phyloP scores from a whole-genome alignment of 2,113 vertebrate species.

The Datnioides undecimradiatus region DNA sequence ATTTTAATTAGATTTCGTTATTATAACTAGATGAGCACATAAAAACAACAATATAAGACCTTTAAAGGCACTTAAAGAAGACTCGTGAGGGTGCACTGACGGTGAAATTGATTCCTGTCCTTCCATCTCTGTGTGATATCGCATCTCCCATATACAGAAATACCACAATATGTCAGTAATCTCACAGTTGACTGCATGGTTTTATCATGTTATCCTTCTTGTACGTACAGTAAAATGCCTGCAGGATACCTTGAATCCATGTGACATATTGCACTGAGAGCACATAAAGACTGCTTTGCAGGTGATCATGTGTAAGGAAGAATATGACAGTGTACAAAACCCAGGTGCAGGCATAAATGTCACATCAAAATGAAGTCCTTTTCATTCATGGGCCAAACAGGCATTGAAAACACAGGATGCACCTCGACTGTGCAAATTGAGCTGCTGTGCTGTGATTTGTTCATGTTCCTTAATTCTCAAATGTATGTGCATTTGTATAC shows the following conservation, averaged over 20 bases:
- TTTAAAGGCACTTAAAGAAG: constrained; percentile 16
- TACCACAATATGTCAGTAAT: constrained; percentile 49
- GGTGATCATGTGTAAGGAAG: neutral
- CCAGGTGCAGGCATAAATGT: neutral
- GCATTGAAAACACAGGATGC: neutral
- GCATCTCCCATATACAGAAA: constrained; percentile 35
- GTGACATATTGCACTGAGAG: constrained; percentile 26
- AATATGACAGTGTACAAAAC: neutral
- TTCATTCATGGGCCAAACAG: neutral
- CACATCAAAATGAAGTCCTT: neutral
- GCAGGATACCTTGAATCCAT: constrained; percentile 27
- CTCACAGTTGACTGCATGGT: constrained; percentile 48
- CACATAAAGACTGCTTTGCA: constrained; percentile 9
- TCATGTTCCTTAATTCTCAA: neutral
- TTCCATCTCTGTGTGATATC: constrained; percentile 28
- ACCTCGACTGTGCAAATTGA: neutral
- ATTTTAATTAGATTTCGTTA: constrained; percentile 36
- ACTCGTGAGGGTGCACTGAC: constrained; percentile 10
- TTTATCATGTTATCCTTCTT: constrained; percentile 40
- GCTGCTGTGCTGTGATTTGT: neutral
- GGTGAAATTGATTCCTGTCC: constrained; percentile 44
- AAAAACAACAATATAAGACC: constrained; percentile 14
- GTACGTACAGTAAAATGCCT: constrained; percentile 10
- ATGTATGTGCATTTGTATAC: neutral
- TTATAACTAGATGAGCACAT: neutral